These are phyloP conservation scores for Cololabis saira DNA, from an alignment of 2,113 vertebrate genomes.

Conservation along the genomic window DNA sequence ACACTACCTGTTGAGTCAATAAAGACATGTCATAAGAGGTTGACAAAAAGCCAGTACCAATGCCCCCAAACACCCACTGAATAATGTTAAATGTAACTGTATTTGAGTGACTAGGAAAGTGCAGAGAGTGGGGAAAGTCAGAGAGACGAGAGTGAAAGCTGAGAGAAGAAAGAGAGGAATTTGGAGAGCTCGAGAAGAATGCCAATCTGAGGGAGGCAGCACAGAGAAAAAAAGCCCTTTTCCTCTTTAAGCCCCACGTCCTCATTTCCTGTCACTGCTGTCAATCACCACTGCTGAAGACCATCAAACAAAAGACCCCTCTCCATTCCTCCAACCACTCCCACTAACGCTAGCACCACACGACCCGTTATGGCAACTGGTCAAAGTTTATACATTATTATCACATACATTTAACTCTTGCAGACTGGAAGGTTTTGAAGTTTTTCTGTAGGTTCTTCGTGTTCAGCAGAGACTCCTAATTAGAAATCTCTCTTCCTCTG, in stretches of 20 bases:
- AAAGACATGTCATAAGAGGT: slow-evolving; percentile 29
- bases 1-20: slow-evolving; percentile 2
- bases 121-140: slow-evolving; percentile 20
- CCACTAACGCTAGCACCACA: slow-evolving; percentile 38
- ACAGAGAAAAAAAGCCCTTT: slow-evolving; percentile 61
- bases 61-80: slow-evolving; percentile 22
- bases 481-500: slow-evolving; percentile 53
- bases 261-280: slow-evolving; percentile 72
- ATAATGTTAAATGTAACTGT: slow-evolving; percentile 37
- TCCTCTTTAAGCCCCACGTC: slow-evolving; percentile 60
- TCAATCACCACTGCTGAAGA: slow-evolving; percentile 68
- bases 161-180: slow-evolving; percentile 54
- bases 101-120: slow-evolving; percentile 42
- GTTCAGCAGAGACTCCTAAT: slow-evolving; percentile 66
- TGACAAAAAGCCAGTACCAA: slow-evolving; percentile 31
- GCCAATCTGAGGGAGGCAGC: slow-evolving; percentile 66
- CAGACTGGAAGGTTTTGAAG: slow-evolving; percentile 37
- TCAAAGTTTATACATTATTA: slow-evolving; percentile 8
- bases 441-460: slow-evolving; percentile 53
- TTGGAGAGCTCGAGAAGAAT: slow-evolving; percentile 65
- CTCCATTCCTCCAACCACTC: slow-evolving; percentile 3
- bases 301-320: slow-evolving; percentile 53
- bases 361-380: slow-evolving; percentile 39
- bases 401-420: slow-evolving; percentile 14
- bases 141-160: slow-evolving; percentile 10